Conservation (phyloP, 2,888 invertebrate genomes). For the Strigamia transsilvanica region DNA sequence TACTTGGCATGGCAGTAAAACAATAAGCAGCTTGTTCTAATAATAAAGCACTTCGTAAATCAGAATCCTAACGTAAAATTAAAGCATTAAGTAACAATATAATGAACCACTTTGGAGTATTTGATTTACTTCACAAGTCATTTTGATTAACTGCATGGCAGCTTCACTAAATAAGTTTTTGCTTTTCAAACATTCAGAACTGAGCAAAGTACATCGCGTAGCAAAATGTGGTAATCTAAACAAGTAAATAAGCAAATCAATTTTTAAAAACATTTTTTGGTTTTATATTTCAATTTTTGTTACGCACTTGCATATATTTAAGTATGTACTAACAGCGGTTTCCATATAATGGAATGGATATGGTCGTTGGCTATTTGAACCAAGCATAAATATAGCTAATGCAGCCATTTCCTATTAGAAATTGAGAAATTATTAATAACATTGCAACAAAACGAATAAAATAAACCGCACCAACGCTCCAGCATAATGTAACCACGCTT, state of each 20-base stretch:
- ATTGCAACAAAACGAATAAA: constrained; percentile 27
- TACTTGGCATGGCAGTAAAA: constrained; percentile 74
- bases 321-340: constrained; percentile 89
- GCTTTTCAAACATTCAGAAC: constrained; percentile 84
- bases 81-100: neutral
- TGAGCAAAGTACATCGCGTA: constrained; percentile 87
- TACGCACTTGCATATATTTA: constrained; percentile 84
- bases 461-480: constrained; percentile 74
- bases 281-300: neutral
- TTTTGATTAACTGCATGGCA: constrained; percentile 91
- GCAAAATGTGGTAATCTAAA: constrained; percentile 88
- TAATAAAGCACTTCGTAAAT: constrained; percentile 89
- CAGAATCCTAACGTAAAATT: constrained; percentile 75
- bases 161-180: constrained; percentile 85
- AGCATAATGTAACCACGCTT: constrained; percentile 96
- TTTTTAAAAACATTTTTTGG: neutral
- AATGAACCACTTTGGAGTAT: neutral
- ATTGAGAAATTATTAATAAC: neutral
- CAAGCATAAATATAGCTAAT: constrained; percentile 87
- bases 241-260: neutral
- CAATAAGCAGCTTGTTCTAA: constrained; percentile 95
- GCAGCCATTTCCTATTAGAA: constrained; percentile 84
- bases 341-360: constrained; percentile 81
- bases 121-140: constrained; percentile 80
- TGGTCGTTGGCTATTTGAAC: constrained; percentile 62